Evolutionary conservation across 2,797 vertebrate genomes (phyloP).

Genomic region (Anniella stebbinsi): DNA sequence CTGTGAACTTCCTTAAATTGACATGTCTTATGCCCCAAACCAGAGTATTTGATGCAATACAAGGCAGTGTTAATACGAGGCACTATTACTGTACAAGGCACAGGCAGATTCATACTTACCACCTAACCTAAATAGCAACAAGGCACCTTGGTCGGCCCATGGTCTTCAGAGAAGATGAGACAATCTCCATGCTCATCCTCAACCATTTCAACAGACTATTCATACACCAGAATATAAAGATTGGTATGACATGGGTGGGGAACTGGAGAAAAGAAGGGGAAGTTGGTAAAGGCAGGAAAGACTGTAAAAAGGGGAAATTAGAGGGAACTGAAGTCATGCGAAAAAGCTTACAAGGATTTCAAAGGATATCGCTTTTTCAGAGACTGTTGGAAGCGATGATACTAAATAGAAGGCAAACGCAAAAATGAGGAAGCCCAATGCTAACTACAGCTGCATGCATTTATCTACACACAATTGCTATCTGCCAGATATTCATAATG

Average conservation of each 20-base stretch:
- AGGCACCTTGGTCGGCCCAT: constrained; percentile 41
- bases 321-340: neutral
- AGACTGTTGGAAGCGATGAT: neutral
- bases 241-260: constrained; percentile 38
- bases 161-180: constrained; percentile 45
- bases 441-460: neutral
- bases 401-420: neutral
- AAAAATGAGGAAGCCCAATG: neutral
- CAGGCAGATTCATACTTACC: neutral
- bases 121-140: constrained; percentile 6
- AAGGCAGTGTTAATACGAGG: neutral
- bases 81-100: neutral
- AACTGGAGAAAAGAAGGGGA: constrained; percentile 24
- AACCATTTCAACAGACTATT: constrained; percentile 61
- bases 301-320: constrained; percentile 41
- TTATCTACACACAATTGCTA: neutral
- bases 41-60: neutral
- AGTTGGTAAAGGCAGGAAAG: constrained; percentile 61
- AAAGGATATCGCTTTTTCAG: constrained; percentile 11
- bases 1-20: neutral
- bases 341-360: constrained; percentile 54
- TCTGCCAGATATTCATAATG: neutral
- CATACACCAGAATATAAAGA: constrained; percentile 57
- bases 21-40: neutral
- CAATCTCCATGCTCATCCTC: constrained; percentile 5